Evolutionary conservation across 2,888 invertebrate species (phyloP).

Genomic region (Cerceris rybyensis): DNA sequence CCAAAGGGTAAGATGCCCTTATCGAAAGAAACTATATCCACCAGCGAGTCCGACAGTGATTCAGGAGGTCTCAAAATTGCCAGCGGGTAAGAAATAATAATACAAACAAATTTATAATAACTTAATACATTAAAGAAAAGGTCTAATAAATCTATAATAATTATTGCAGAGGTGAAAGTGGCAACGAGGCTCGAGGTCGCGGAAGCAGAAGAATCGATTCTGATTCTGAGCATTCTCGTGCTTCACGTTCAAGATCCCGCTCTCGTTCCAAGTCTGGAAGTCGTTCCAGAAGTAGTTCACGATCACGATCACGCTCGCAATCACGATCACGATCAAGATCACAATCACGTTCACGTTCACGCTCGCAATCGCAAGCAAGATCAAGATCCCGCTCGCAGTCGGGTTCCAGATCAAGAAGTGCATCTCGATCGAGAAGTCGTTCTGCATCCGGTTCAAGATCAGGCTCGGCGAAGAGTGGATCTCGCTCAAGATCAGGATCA

Average conservation of each 20-base stretch:
- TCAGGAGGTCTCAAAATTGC: conserved; percentile 84
- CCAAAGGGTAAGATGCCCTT: conserved; percentile 94
- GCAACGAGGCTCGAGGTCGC: conserved; percentile 82
- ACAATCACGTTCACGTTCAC: conserved; percentile 77
- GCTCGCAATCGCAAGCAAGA: conserved; percentile 73
- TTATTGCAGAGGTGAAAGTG: conserved; percentile 77
- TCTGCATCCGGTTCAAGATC: conserved; percentile 77
- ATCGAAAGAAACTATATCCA: conserved; percentile 97
- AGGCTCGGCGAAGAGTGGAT: conserved; percentile 75
- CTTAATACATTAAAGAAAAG: not conserved
- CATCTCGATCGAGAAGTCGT: conserved; percentile 75
- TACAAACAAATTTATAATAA: not conserved
- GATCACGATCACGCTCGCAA: conserved; percentile 69
- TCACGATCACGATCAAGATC: conserved; percentile 76
- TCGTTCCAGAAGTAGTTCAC: conserved; percentile 70
- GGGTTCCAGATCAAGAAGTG: conserved; percentile 76
- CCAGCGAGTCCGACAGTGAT: conserved; percentile 91
- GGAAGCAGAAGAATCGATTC: conserved; percentile 85
- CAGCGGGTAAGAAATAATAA: conserved; percentile 83
- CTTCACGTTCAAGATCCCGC: conserved; percentile 69
- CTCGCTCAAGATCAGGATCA: conserved; percentile 77
- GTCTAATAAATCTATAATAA: not conserved
- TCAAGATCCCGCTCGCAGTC: conserved; percentile 77
- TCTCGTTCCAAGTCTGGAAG: conserved; percentile 74
- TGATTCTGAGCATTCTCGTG: conserved; percentile 85